phyloP scores from a whole-genome alignment of 2,888 invertebrate species.

The Halocaridina rubra region DNA sequence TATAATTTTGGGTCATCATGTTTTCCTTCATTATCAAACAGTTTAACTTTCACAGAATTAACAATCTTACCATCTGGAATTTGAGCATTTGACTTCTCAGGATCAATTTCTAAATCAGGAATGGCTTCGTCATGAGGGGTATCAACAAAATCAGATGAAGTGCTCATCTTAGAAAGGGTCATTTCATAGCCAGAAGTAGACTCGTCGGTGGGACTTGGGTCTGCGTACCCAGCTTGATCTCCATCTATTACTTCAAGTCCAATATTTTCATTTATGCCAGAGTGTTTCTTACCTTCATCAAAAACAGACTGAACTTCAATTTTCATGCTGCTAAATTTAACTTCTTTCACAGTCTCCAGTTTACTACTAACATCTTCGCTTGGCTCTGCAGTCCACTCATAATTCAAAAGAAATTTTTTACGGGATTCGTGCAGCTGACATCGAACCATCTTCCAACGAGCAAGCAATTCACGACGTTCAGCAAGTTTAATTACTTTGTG shows the following conservation, averaged over 20 bases:
- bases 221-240: background rate
- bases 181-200: slow-evolving; percentile 39
- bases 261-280: background rate
- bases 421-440: slow-evolving; percentile 23
- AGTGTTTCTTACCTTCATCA: background rate
- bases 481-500: slow-evolving; percentile 16
- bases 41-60: background rate
- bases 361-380: background rate
- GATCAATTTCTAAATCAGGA: slow-evolving; percentile 38
- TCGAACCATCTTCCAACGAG: slow-evolving; percentile 29
- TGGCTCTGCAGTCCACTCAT: background rate
- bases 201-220: slow-evolving; percentile 42
- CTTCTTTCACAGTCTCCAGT: background rate
- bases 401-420: background rate
- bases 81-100: background rate
- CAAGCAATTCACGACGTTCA: slow-evolving; percentile 17
- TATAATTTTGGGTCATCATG: background rate
- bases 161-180: slow-evolving; percentile 44
- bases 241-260: background rate
- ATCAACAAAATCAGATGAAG: slow-evolving; percentile 43
- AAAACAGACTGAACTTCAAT: background rate
- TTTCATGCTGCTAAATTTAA: background rate
- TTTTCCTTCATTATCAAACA: background rate
- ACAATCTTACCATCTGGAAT: background rate
- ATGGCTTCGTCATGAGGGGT: slow-evolving; percentile 48